These are phyloP conservation scores for Mallotus villosus DNA, from an alignment of 2,797 vertebrate genomes.

Conservation along the genomic window DNA sequence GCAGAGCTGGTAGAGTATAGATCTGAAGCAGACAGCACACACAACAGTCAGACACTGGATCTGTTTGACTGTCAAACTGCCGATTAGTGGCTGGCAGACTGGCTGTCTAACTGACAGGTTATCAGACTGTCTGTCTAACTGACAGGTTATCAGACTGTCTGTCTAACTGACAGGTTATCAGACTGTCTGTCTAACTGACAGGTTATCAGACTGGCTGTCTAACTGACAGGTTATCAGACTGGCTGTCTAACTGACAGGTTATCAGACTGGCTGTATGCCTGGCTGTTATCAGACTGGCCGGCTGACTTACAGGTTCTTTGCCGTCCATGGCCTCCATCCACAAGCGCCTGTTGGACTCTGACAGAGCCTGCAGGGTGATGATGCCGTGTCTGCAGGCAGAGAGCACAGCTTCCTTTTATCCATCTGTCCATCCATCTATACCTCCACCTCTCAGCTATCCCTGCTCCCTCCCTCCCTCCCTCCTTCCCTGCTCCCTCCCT, in stretches of 20 bases:
- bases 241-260: too few relatives aligned
- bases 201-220: too few relatives aligned
- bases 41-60: not conserved
- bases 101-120: not conserved
- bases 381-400: slow-evolving; percentile 85
- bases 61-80: not conserved
- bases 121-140: too few relatives aligned
- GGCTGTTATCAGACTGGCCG: not conserved
- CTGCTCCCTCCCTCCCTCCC: not conserved
- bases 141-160: too few relatives aligned
- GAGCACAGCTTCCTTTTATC: slow-evolving; percentile 14
- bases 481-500: slow-evolving; percentile 80
- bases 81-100: not conserved
- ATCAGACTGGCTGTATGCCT: too few relatives aligned
- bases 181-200: too few relatives aligned
- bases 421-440: not conserved
- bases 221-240: too few relatives aligned
- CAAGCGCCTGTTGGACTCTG: slow-evolving; percentile 91
- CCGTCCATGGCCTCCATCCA: slow-evolving; percentile 99
- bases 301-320: slow-evolving; percentile 89
- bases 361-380: slow-evolving; percentile 93
- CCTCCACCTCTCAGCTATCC: too few relatives aligned
- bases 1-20: slow-evolving; percentile 94
- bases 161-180: too few relatives aligned
- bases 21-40: slow-evolving; percentile 75